A percentile compares a stretch with the other conserved stretches of the same genome.
Conservation (phyloP, 2,113 vertebrate species). For the Boleophthalmus pectinirostris region DNA sequence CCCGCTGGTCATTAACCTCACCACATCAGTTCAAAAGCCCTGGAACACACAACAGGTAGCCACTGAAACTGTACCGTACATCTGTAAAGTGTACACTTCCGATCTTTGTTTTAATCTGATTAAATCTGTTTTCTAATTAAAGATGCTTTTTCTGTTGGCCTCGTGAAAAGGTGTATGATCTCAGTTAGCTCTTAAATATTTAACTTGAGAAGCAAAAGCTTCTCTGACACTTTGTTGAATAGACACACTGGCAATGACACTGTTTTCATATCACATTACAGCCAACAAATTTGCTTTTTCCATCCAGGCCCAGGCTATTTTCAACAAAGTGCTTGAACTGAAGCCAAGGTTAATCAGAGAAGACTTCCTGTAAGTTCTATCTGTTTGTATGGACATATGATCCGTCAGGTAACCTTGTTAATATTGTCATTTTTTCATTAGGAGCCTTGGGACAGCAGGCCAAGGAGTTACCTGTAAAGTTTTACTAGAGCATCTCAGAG, state of each 20-base stretch:
- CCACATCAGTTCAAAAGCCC: slow-evolving; percentile 24
- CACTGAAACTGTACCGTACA: neutral
- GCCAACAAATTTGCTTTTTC: slow-evolving; percentile 10
- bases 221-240: slow-evolving; percentile 37
- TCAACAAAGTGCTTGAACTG: slow-evolving; percentile 41
- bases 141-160: slow-evolving; percentile 34
- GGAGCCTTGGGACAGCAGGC: slow-evolving; percentile 71
- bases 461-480: slow-evolving; percentile 71
- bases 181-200: slow-evolving; percentile 62
- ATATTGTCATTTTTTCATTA: slow-evolving; percentile 30
- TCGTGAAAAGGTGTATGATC: slow-evolving; percentile 30
- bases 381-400: neutral
- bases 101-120: slow-evolving; percentile 18
- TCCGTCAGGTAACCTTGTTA: neutral
- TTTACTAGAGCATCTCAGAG: slow-evolving; percentile 44
- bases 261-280: slow-evolving; percentile 24
- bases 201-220: slow-evolving; percentile 37
- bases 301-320: slow-evolving; percentile 73
- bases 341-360: slow-evolving; percentile 35
- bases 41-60: slow-evolving; percentile 82
- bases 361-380: slow-evolving; percentile 68
- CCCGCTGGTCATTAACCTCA: slow-evolving; percentile 52
- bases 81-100: neutral
- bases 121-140: slow-evolving; percentile 26
- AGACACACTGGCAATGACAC: slow-evolving; percentile 8